Evolutionary conservation across 2,888 invertebrate genomes (phyloP).

Genomic region (Smittia aterrima): DNA sequence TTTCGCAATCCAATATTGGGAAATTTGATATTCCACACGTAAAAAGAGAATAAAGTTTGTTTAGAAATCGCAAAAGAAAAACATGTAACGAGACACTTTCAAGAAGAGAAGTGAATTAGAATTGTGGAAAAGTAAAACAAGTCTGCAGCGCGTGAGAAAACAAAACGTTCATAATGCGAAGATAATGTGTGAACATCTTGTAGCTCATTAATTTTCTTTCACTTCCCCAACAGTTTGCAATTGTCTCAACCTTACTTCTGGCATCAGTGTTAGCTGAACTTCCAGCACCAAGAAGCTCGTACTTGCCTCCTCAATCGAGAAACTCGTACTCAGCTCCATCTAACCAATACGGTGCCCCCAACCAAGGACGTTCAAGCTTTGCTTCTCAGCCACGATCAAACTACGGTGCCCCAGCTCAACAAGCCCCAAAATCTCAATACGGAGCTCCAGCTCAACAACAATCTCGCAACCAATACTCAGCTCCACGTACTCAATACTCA

Average conservation of each 20-base stretch:
- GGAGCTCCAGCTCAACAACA: slow-evolving; percentile 44
- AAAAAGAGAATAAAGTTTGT: background rate
- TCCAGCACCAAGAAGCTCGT: slow-evolving; percentile 49
- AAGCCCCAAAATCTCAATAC: slow-evolving; percentile 42
- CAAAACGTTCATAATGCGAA: background rate
- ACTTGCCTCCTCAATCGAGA: slow-evolving; percentile 43
- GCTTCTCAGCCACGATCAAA: slow-evolving; percentile 44
- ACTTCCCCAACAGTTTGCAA: slow-evolving; percentile 11
- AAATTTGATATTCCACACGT: background rate
- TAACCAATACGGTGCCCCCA: slow-evolving; percentile 46
- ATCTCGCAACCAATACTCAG: background rate
- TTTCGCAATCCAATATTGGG: background rate
- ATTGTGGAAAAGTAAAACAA: too few relatives aligned
- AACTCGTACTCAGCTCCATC: slow-evolving; percentile 41
- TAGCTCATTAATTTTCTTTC: background rate
- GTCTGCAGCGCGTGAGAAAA: background rate
- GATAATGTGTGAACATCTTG: background rate
- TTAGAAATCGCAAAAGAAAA: background rate
- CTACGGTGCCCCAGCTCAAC: slow-evolving; percentile 48
- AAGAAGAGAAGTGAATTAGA: background rate
- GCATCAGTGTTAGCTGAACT: slow-evolving; percentile 51
- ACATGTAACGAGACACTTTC: background rate
- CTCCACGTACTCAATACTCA: slow-evolving; percentile 43
- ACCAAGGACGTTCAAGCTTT: slow-evolving; percentile 44
- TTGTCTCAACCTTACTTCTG: slow-evolving; percentile 43